phyloP scores from a whole-genome alignment of 2,113 vertebrate species.

The Psilopogon haemacephalus region DNA sequence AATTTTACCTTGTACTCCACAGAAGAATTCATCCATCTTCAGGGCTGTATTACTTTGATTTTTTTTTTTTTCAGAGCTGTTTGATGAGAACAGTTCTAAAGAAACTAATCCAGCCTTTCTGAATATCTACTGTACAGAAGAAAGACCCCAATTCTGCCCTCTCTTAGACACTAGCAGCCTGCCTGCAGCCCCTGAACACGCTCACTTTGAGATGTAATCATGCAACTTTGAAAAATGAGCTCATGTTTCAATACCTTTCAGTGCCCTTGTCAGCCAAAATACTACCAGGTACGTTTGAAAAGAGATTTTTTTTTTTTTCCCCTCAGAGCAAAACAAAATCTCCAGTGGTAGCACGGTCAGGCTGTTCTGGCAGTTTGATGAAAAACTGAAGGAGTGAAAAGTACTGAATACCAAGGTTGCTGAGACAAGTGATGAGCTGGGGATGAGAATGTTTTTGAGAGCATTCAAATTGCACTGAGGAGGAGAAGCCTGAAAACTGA shows the following conservation, averaged over 20 bases:
- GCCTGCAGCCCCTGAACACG: background rate
- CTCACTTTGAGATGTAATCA: accelerated
- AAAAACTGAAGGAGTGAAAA: background rate
- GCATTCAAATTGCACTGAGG: background rate
- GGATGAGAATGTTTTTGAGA: background rate
- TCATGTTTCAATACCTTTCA: background rate
- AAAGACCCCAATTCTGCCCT: background rate
- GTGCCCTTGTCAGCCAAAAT: background rate
- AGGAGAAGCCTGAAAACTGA: background rate
- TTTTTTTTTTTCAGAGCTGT: background rate
- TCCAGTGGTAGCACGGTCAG: accelerated
- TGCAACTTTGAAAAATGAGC: background rate
- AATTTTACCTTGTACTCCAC: background rate
- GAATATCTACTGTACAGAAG: background rate
- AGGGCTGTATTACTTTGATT: background rate
- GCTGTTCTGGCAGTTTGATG: background rate
- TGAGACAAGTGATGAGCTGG: background rate
- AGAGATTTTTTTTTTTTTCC: background rate
- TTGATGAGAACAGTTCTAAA: background rate
- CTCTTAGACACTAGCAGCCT: background rate
- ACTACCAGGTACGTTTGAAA: background rate
- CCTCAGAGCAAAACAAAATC: background rate
- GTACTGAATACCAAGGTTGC: background rate
- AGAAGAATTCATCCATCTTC: background rate
- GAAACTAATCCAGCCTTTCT: background rate